Base-by-base conservation (phyloP, 1,140 invertebrate species). In the Armadillidium nasatum region DNA sequence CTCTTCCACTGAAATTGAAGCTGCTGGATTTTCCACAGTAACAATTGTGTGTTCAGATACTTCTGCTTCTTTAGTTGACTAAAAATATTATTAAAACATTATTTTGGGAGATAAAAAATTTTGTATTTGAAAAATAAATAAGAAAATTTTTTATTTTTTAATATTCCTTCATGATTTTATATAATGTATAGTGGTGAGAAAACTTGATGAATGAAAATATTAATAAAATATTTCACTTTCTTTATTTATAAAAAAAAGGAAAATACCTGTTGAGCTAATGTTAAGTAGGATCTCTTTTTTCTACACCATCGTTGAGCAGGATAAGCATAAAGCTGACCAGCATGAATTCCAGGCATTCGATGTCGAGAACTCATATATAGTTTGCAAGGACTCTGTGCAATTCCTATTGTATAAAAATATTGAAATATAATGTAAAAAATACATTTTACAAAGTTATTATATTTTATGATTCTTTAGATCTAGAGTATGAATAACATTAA, bases 281-380 rank as follows among this genome's bases (percentile, higher is more conserved):
- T 90, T 54, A 96, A 86, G 85, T 96, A 96, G 81, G 95, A 93
- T 21, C 95, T 88, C 70, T 95, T 89, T 73, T 94, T 93, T 86
- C 97, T 98, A 71, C 93, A 88, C 96, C 96, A 99, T 85, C 94
- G 88, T 83, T 93, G 93, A 75, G 93, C 90, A 46, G 95, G 95
- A 88, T 98, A 98, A 77, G 93, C 93, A 84, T 97, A 98, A n/a
- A 98, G 90, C 86, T 98, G 95, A 21, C 95, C 95, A 82, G 92
- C 50, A 13, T 60, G 50, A 60, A 60, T 60, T 60, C 50, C 50
- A 15, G 50, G 50, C 50, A 60, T 60, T 15, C 50, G 50, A 60
- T 60, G 50, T 19, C 19, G 50, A 15, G 50, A 60, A 19, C 50
- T 60, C 50, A 60, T 60, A 60, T 60, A 60, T 19, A 60, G 50